These are phyloP conservation scores for Apodemia zela DNA, from an alignment of 2,888 invertebrate species.

Conservation along the genomic window DNA sequence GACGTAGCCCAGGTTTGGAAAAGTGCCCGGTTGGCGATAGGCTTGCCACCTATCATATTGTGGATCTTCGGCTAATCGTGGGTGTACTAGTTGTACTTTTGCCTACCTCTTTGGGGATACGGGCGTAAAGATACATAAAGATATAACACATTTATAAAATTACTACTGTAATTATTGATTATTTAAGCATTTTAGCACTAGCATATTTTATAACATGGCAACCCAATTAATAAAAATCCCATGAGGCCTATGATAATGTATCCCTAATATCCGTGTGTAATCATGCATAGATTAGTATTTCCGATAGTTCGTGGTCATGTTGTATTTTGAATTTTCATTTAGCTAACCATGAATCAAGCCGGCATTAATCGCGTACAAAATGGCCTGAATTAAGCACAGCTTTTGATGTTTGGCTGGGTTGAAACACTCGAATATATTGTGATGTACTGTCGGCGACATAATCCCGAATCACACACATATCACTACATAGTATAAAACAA, in stretches of 20 bases:
- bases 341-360: slow-evolving; percentile 22
- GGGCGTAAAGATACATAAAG: too few relatives aligned
- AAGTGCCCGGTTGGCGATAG: too few relatives aligned
- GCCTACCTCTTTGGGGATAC: too few relatives aligned
- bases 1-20: too few relatives aligned
- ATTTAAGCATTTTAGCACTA: too few relatives aligned
- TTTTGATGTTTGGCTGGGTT: slow-evolving; percentile 17
- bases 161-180: too few relatives aligned
- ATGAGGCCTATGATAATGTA: slow-evolving; percentile 3
- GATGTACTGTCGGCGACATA: slow-evolving; percentile 4
- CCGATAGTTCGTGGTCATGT: slow-evolving; percentile 17
- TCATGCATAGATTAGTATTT: slow-evolving; percentile 17
- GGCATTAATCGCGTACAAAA: slow-evolving; percentile 22
- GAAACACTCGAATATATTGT: slow-evolving; percentile 14
- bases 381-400: slow-evolving; percentile 20
- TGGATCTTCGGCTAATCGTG: too few relatives aligned
- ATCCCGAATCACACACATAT: neutral
- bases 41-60: too few relatives aligned
- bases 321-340: slow-evolving; percentile 23
- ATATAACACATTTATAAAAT: too few relatives aligned
- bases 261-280: slow-evolving; percentile 18
- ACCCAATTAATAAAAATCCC: slow-evolving; percentile 4
- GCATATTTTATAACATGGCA: too few relatives aligned
- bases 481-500: too few relatives aligned
- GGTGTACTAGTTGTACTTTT: too few relatives aligned